Evolutionary conservation across 2,797 vertebrate species (phyloP).

Genomic region (Phoxinus dragarum): DNA sequence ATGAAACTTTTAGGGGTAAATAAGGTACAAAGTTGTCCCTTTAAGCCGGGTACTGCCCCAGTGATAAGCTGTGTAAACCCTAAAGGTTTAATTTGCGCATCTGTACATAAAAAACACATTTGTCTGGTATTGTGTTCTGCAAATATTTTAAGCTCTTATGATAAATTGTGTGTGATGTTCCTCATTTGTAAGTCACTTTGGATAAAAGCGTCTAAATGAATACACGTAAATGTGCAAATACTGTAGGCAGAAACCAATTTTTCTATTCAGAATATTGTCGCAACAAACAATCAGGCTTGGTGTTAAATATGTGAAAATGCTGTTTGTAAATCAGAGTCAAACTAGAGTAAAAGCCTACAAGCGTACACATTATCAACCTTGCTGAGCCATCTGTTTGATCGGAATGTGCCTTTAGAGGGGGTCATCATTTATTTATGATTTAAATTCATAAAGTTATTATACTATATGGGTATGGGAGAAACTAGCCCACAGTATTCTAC

Average conservation of each 20-base stretch:
- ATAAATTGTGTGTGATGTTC: too few relatives aligned
- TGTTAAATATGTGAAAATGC: constrained; percentile 1
- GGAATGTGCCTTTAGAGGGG: background rate
- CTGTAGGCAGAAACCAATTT: background rate
- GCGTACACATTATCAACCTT: constrained; percentile 7
- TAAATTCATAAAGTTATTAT: background rate
- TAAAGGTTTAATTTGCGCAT: background rate
- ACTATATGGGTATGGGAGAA: background rate
- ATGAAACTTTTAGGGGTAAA: background rate
- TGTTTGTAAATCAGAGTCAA: background rate
- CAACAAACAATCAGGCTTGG: background rate
- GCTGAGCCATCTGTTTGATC: background rate
- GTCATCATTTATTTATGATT: background rate
- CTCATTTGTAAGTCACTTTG: too few relatives aligned
- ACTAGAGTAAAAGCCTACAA: background rate
- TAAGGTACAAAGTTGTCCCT: background rate
- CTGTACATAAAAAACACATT: background rate
- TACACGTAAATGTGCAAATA: too few relatives aligned
- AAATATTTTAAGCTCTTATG: too few relatives aligned
- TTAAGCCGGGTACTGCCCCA: too few relatives aligned
- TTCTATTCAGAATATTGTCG: background rate
- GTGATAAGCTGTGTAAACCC: background rate
- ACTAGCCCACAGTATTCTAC: background rate
- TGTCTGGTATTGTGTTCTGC: too few relatives aligned
- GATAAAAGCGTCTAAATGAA: too few relatives aligned